phyloP scores from a whole-genome alignment of 2,113 vertebrate species.

The Trematocara unimaculatum region DNA sequence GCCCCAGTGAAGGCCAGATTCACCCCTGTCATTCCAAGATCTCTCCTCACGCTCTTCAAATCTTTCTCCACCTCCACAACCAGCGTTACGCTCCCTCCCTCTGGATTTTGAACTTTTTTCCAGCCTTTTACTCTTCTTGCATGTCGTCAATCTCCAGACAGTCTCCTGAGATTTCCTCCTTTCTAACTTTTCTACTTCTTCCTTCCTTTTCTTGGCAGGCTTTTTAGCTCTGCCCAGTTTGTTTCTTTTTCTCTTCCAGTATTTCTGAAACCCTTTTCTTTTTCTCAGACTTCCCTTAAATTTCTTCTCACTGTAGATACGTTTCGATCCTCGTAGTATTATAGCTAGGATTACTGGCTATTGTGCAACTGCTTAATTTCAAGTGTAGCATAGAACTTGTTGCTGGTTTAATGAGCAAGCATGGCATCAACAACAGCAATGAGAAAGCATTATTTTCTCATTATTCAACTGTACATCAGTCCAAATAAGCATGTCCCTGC shows the following conservation, averaged over 20 bases:
- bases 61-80: constrained; percentile 20
- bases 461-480: constrained; percentile 10
- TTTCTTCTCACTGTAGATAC: constrained; percentile 72
- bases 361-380: constrained; percentile 9
- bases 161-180: constrained; percentile 34
- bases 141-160: constrained; percentile 52
- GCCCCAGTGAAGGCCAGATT: constrained; percentile 45
- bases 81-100: constrained; percentile 11
- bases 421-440: neutral
- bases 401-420: neutral
- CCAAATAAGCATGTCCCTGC: constrained; percentile 47
- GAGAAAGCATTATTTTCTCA: neutral
- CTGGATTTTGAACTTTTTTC: constrained; percentile 35
- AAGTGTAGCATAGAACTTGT: neutral
- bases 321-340: constrained; percentile 72
- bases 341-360: constrained; percentile 83
- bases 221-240: constrained; percentile 53
- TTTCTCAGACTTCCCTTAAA: constrained; percentile 31
- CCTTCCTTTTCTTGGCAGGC: constrained; percentile 37
- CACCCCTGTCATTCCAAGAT: constrained; percentile 54
- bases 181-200: constrained; percentile 43
- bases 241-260: constrained; percentile 60
- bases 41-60: constrained; percentile 45
- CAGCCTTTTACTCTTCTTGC: constrained; percentile 59
- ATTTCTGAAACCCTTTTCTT: constrained; percentile 27